Evolutionary conservation across 2,888 invertebrate species (phyloP).

Genomic region (Ceriagrion tenellum): DNA sequence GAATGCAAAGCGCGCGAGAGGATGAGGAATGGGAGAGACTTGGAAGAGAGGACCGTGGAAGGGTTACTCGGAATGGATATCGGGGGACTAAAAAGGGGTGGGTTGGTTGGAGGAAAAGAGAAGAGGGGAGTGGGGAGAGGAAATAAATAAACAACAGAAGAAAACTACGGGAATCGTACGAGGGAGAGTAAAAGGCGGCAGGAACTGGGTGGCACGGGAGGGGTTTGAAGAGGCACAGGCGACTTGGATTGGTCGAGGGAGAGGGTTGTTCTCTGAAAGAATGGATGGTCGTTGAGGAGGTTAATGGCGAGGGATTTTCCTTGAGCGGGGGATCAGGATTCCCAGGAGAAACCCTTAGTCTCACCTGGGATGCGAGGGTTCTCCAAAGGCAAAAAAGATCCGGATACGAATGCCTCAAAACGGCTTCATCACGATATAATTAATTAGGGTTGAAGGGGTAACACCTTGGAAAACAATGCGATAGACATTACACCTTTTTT

Average conservation of each 20-base stretch:
- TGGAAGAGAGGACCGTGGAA: background rate
- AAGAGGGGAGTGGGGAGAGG: background rate
- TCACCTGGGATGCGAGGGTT: background rate
- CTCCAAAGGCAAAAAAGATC: background rate
- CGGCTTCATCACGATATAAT: background rate
- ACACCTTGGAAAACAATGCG: background rate
- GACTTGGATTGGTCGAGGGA: background rate
- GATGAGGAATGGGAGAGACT: background rate
- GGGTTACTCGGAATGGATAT: background rate
- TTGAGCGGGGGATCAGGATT: constrained; percentile 6
- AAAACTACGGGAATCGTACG: constrained; percentile 50
- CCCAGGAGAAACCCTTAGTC: background rate
- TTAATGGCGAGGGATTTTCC: constrained; percentile 5
- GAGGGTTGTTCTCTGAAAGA: background rate
- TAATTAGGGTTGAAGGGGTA: background rate
- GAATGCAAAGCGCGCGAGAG: background rate
- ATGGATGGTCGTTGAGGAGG: constrained; percentile 13
- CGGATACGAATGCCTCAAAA: background rate
- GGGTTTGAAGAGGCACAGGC: background rate
- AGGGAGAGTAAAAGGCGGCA: constrained; percentile 27
- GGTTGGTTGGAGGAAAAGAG: background rate
- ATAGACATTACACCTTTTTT: background rate
- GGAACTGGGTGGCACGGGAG: constrained; percentile 48
- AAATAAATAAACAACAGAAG: constrained; percentile 2
- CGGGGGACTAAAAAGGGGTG: background rate